Conservation (phyloP, 2,888 invertebrate species). For the Pseudococcus jackbeardsleyi region DNA sequence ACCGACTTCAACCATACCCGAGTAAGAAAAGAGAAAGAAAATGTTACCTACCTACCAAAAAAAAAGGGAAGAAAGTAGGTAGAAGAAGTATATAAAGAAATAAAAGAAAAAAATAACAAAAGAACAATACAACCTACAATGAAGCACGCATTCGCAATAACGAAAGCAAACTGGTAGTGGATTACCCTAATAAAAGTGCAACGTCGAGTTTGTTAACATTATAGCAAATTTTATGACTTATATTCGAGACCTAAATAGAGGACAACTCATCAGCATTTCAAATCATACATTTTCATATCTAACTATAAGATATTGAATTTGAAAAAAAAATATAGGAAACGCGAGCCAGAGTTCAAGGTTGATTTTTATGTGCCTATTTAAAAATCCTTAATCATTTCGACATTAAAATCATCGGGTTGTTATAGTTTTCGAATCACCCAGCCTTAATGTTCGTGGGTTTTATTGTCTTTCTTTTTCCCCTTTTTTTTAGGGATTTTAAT, state of each 20-base stretch:
- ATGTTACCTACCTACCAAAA: neutral
- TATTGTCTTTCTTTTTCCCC: no score
- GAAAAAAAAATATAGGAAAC: neutral
- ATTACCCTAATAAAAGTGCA: conserved; percentile 40
- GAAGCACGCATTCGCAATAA: conserved; percentile 37
- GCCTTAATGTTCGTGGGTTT: no score
- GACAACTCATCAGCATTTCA: conserved; percentile 8
- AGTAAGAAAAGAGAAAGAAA: conserved; percentile 5
- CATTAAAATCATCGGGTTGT: no score
- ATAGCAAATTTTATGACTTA: conserved; percentile 9
- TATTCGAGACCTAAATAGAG: conserved; percentile 15
- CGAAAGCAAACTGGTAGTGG: conserved; percentile 18
- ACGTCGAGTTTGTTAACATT: conserved; percentile 20
- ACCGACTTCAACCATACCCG: neutral
- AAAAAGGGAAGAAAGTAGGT: neutral
- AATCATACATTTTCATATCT: conserved; percentile 1
- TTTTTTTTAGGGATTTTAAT: no score
- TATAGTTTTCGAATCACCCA: no score
- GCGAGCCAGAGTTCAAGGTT: neutral
- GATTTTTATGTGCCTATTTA: neutral
- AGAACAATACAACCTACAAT: conserved; percentile 26
- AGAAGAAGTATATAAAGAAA: neutral
- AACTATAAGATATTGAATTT: neutral
- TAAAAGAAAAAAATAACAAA: conserved; percentile 10
- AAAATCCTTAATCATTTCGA: no score